phyloP scores from a whole-genome alignment of 1,140 invertebrate species.

The Atopsyche davidsoni region DNA sequence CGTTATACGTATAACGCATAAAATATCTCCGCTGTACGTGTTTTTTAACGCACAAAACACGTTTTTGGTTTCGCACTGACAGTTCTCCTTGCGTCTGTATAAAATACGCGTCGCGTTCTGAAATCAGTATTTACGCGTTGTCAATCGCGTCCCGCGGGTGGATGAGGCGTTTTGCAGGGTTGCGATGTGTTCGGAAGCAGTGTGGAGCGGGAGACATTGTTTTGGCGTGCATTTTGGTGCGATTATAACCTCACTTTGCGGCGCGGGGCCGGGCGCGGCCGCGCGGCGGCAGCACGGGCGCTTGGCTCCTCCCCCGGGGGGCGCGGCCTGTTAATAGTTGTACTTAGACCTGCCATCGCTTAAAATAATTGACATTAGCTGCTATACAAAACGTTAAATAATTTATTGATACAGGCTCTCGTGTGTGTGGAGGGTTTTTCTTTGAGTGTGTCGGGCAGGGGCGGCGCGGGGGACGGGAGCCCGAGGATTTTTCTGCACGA shows the following conservation, averaged over 20 bases:
- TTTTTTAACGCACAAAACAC: not conserved
- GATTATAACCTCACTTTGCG: conserved; percentile 25
- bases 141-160: conserved; percentile 1
- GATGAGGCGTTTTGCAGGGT: not conserved
- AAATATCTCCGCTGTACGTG: not conserved
- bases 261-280: conserved; percentile 10
- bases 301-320: conserved; percentile 20
- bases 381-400: conserved; percentile 31
- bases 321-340: conserved; percentile 31
- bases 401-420: conserved; percentile 29
- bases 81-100: conserved; percentile 23
- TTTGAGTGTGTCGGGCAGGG: conserved; percentile 17
- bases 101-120: conserved; percentile 3
- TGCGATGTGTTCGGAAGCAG: no score
- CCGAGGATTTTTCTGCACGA: conserved; percentile 6
- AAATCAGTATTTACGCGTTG: conserved; percentile 6
- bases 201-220: no score
- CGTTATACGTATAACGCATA: not conserved
- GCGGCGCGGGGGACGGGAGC: conserved; percentile 14
- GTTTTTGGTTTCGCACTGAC: conserved; percentile 5
- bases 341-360: conserved; percentile 30
- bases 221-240: not conserved
- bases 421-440: conserved; percentile 25
- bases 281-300: conserved; percentile 26
- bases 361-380: conserved; percentile 32